A percentile compares a stretch with the other conserved stretches of the same genome.
phyloP scores from a whole-genome alignment of 2,888 invertebrate species.

The Spodoptera picta region DNA sequence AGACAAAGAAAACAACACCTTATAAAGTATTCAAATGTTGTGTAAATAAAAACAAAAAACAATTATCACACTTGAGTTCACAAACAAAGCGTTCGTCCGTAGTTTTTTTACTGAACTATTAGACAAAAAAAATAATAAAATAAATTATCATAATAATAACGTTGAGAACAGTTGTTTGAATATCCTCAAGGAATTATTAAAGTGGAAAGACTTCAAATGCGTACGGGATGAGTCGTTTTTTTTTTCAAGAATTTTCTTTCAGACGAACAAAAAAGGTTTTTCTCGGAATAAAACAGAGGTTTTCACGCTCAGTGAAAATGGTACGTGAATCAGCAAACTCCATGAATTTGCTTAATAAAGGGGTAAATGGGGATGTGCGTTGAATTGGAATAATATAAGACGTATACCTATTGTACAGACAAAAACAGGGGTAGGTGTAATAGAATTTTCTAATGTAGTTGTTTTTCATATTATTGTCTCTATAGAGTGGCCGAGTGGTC shows the following conservation, averaged over 20 bases:
- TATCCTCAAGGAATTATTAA: slow-evolving; percentile 21
- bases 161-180: slow-evolving; percentile 23
- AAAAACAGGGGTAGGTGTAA: too few relatives aligned
- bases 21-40: too few relatives aligned
- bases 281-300: slow-evolving; percentile 32
- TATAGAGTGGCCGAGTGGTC: too few relatives aligned
- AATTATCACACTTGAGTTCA: not conserved
- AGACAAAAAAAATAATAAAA: slow-evolving; percentile 10
- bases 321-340: slow-evolving; percentile 46
- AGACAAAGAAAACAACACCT: too few relatives aligned
- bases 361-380: slow-evolving; percentile 4
- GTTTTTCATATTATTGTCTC: too few relatives aligned
- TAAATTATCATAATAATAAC: slow-evolving; percentile 3
- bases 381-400: slow-evolving; percentile 17
- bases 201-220: slow-evolving; percentile 35
- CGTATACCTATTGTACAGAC: not conserved
- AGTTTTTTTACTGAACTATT: not conserved
- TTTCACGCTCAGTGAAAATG: slow-evolving; percentile 29
- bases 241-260: slow-evolving; percentile 29
- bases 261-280: slow-evolving; percentile 33
- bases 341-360: slow-evolving; percentile 40
- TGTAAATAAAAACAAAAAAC: not conserved
- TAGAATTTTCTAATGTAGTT: too few relatives aligned
- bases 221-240: slow-evolving; percentile 18
- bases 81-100: not conserved